phyloP scores from a whole-genome alignment of 2,113 vertebrate genomes.

The Lagopus muta region DNA sequence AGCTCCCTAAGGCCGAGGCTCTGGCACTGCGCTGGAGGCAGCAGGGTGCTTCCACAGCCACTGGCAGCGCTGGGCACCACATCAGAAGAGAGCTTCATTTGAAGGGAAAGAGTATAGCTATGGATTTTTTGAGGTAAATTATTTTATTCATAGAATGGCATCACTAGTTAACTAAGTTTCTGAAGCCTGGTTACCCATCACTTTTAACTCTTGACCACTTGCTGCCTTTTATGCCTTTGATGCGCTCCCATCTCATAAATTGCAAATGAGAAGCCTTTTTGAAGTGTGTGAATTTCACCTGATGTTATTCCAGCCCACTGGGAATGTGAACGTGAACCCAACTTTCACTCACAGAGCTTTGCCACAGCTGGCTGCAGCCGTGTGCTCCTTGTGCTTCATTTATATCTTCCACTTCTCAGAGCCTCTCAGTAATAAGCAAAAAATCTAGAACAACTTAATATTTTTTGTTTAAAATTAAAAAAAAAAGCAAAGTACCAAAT shows the following conservation, averaged over 20 bases:
- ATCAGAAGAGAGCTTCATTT: not conserved
- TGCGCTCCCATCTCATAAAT: constrained; percentile 47
- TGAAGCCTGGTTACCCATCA: constrained; percentile 8
- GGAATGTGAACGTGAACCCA: not conserved
- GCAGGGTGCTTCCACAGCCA: not conserved
- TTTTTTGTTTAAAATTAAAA: not conserved
- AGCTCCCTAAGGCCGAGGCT: not conserved
- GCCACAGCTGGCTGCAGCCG: not conserved
- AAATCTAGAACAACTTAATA: not conserved
- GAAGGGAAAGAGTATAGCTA: not conserved
- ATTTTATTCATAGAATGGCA: constrained; percentile 29
- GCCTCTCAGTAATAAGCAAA: not conserved
- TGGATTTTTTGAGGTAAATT: constrained; percentile 5
- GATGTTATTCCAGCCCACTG: constrained; percentile 19
- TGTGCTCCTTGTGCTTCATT: not conserved
- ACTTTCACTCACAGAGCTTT: constrained; percentile 1
- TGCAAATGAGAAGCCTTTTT: constrained; percentile 47
- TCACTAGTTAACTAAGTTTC: constrained; percentile 29
- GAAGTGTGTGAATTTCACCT: constrained; percentile 43
- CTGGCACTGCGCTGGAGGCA: not conserved
- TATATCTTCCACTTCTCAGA: not conserved
- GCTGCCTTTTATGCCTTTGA: constrained; percentile 54
- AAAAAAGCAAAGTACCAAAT: not conserved
- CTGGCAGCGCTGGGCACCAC: not conserved
- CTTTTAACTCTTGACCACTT: constrained; percentile 53